Evolutionary conservation across 2,888 invertebrate species (phyloP), one percentile per base, ranked within the genome.

Genomic region (Yponomeuta cagnagella): DNA sequence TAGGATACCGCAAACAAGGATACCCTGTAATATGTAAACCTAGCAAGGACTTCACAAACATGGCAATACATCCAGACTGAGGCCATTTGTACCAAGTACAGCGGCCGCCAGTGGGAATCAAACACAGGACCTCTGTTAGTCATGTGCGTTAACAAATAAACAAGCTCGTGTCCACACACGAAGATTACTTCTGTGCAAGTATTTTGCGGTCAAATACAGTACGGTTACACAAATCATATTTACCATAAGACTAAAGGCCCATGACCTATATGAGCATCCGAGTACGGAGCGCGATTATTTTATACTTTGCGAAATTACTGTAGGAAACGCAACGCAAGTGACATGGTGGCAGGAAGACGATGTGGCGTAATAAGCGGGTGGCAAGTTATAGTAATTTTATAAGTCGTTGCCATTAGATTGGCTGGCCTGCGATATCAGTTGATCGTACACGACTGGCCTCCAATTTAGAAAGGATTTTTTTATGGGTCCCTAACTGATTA

Each of bases 291-390:
- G 52, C 52, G 52, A 58, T 58, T 58, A 58, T 58, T 58, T 15
- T 58, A 58, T 58, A 58, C 52, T 58, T 58, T 58, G 52, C 52
- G 52, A 58, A 58, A 58, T 58, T 58, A 58, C 52, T 58, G 52
- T 58, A 58, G 52, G 52, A 15, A 58, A 58, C 52, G 52, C 12
- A 58, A 58, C 52, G 52, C 52, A 58, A 12, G 52, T 58, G 52
- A 58, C 52, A 58, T 58, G 15, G 52, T 58, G 52, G 52, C 52
- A 12, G 52, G 52, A 58, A 58, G 52, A 5, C 12, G 52, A 52
- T 12, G 52, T 58, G 52, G 12, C 15, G 52, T 8, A 58, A 58
- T 9, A 58, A 15, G 52, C 52, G 52, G 52, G 52, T 58, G 52
- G 52, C 52, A 58, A 58, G 52, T 58, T 58, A 15, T 58, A 15